A percentile compares a stretch with the other conserved stretches of the same genome.
Evolutionary conservation across 2,797 vertebrate species (phyloP).

Genomic region (Taenioides sp.): DNA sequence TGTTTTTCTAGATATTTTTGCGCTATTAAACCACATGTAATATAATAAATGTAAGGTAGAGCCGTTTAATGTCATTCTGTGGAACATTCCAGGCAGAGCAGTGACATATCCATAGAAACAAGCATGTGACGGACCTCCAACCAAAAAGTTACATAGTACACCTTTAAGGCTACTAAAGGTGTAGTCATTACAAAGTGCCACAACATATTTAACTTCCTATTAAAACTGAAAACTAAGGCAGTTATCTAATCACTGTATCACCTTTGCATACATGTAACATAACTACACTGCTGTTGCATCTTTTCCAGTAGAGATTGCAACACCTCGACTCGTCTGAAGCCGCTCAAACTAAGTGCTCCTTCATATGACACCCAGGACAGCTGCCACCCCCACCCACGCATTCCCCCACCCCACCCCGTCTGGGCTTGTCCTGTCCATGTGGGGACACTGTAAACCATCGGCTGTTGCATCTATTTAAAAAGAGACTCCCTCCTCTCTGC

Average conservation of each 20-base stretch:
- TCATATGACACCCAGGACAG: constrained; percentile 70
- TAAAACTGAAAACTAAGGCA: neutral
- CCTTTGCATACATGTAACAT: neutral
- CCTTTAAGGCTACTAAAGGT: no score
- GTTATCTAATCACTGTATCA: neutral
- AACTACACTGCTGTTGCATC: constrained; percentile 20
- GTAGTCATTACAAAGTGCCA: no score
- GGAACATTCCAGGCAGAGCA: no score
- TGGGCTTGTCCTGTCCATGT: constrained; percentile 43
- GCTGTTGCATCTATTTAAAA: constrained; percentile 63
- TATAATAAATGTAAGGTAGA: no score
- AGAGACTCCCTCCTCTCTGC: constrained; percentile 23
- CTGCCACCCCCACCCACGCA: constrained; percentile 40
- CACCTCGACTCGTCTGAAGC: constrained; percentile 30
- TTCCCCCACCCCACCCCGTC: constrained; percentile 14
- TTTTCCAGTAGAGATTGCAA: constrained; percentile 38
- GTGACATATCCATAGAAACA: no score
- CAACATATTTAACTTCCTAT: neutral
- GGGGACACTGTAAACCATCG: constrained; percentile 31
- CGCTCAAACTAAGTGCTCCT: constrained; percentile 25
- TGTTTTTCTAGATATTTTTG: no score
- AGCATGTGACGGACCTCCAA: no score
- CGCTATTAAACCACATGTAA: no score
- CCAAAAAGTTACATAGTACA: no score
- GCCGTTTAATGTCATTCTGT: no score